Percentiles rank a stretch among this genome's conserved stretches.
These are phyloP conservation scores for Nephrotoma flavescens DNA, from an alignment of 2,888 invertebrate species.

Conservation along the genomic window DNA sequence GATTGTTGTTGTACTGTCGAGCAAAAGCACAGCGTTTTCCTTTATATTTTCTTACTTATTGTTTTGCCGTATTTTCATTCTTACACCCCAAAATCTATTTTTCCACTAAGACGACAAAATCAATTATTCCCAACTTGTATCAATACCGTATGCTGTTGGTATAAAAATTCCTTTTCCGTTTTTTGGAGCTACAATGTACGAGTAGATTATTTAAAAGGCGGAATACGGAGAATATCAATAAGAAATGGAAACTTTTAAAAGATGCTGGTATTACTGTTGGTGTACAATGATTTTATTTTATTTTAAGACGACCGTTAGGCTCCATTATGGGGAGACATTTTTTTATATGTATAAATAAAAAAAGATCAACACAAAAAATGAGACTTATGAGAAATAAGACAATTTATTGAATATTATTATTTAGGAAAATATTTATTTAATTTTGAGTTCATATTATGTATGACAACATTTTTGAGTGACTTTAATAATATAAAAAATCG, in stretches of 20 bases:
- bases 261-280: not conserved
- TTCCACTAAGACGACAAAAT: not conserved
- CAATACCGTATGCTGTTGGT: not conserved
- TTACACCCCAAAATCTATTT: not conserved
- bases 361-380: not conserved
- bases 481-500: not conserved
- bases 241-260: not conserved
- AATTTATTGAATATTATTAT: not conserved
- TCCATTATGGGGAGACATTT: not conserved
- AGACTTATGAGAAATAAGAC: not conserved
- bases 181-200: not conserved
- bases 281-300: not conserved
- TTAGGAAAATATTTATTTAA: not conserved
- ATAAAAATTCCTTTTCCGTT: not conserved
- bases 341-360: not conserved
- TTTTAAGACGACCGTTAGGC: not conserved
- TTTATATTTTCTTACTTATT: not conserved
- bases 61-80: not conserved
- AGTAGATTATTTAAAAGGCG: not conserved
- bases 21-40: not conserved
- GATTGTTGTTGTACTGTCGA: not conserved
- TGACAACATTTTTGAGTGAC: not conserved
- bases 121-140: not conserved
- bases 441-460: not conserved
- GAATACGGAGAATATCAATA: not conserved